Evolutionary conservation across 2,113 vertebrate species (phyloP).

Genomic region (Rhinogobius similis): DNA sequence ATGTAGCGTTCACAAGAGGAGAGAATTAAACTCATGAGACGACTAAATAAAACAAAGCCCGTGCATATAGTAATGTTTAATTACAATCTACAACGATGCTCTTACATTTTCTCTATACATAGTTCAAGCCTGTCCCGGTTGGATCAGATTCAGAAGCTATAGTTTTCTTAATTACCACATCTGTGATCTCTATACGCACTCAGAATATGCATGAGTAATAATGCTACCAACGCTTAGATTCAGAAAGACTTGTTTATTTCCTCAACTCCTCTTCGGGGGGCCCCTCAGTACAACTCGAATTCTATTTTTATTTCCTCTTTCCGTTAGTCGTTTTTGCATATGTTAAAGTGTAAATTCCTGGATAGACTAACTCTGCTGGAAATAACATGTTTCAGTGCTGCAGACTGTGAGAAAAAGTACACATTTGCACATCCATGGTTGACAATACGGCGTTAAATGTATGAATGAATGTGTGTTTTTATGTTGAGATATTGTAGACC

Average conservation of each 20-base stretch:
- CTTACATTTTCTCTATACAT: background rate
- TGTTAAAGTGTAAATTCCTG: background rate
- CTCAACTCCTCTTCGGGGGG: conserved; percentile 1
- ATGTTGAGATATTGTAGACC: too few species aligned
- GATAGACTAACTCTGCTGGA: background rate
- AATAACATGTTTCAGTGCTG: background rate
- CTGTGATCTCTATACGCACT: background rate
- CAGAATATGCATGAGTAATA: conserved; percentile 1
- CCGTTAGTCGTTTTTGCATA: conserved; percentile 2
- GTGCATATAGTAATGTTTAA: background rate
- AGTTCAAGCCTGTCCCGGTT: background rate
- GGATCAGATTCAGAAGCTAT: background rate
- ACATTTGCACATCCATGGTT: background rate
- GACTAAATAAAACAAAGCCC: background rate
- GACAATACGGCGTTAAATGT: too few species aligned
- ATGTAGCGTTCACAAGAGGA: background rate
- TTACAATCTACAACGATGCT: background rate
- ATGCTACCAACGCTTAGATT: conserved; percentile 6
- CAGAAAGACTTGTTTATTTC: conserved; percentile 10
- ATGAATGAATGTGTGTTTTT: too few species aligned
- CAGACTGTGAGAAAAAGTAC: background rate
- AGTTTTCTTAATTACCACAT: background rate
- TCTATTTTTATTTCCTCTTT: conserved; percentile 15
- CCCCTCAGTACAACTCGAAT: conserved; percentile 11
- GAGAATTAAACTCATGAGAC: background rate